phyloP scores from a whole-genome alignment of 1,140 invertebrate species.

The Phthorimaea operculella region DNA sequence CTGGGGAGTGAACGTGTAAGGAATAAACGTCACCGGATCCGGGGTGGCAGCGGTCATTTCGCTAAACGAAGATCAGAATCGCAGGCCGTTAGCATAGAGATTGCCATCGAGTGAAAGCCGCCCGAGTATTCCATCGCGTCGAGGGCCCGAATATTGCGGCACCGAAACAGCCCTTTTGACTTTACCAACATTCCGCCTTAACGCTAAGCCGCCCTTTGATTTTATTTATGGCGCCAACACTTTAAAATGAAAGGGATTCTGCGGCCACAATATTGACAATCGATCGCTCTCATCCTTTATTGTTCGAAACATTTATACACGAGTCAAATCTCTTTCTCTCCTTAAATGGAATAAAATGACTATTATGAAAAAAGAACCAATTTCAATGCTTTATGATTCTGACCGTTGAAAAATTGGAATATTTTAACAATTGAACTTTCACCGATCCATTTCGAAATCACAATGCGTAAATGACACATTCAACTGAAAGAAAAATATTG shows the following conservation, averaged over 20 bases:
- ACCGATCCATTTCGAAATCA: constrained; percentile 21
- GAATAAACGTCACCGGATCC: constrained; percentile 59
- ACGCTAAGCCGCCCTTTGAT: constrained; percentile 40
- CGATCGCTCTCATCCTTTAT: not conserved
- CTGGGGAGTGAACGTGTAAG: constrained; percentile 59
- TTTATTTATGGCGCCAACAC: constrained; percentile 23
- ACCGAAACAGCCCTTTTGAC: constrained; percentile 52
- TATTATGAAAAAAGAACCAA: no score
- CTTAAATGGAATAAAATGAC: no score
- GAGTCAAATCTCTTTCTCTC: no score
- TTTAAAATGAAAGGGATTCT: constrained; percentile 3
- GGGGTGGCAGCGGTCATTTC: constrained; percentile 64
- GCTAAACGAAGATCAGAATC: constrained; percentile 68
- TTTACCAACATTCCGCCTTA: constrained; percentile 47
- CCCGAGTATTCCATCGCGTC: constrained; percentile 60
- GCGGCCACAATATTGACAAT: not conserved
- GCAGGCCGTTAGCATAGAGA: constrained; percentile 67
- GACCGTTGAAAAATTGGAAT: no score
- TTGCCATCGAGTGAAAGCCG: constrained; percentile 65
- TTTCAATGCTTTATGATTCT: no score
- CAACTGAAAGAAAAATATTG: constrained; percentile 22
- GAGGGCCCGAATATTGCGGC: constrained; percentile 58
- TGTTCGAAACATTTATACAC: no score
- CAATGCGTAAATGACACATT: constrained; percentile 24
- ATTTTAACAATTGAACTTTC: not conserved